phyloP scores from a whole-genome alignment of 2,888 invertebrate species.

The Ptilodon capucinus region DNA sequence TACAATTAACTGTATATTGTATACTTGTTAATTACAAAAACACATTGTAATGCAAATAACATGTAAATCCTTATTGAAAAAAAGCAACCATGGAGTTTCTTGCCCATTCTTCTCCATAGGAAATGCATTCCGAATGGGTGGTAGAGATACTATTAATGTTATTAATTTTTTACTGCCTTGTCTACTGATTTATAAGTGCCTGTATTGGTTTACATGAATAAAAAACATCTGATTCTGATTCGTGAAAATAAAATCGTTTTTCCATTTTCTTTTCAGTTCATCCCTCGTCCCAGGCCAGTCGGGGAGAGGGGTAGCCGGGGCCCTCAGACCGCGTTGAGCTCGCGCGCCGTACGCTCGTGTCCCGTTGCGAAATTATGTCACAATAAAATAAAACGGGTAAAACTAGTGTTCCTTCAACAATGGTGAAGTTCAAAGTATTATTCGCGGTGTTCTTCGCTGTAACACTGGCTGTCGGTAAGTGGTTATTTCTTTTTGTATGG shows the following conservation, averaged over 20 bases:
- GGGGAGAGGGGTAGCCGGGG: constrained; percentile 4
- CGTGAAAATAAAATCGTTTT: not conserved
- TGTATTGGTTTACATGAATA: no score
- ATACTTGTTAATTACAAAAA: no score
- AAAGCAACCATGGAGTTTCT: no score
- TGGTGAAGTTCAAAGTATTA: constrained; percentile 57
- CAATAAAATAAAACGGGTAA: constrained; percentile 37
- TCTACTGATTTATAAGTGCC: no score
- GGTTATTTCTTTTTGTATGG: not conserved
- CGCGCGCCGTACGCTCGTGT: constrained; percentile 43
- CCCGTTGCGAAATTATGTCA: constrained; percentile 32
- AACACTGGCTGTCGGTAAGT: constrained; percentile 63
- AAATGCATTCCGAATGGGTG: no score
- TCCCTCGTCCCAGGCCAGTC: constrained; percentile 6
- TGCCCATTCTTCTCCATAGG: no score
- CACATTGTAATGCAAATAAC: no score
- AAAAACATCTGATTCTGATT: no score
- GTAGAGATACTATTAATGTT: no score
- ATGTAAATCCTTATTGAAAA: no score
- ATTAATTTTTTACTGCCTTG: no score
- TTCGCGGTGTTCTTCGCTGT: constrained; percentile 55
- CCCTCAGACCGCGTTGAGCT: constrained; percentile 43
- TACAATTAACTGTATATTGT: no score
- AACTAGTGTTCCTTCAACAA: constrained; percentile 44
- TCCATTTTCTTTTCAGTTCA: constrained; percentile 10